Evolutionary conservation across 2,113 vertebrate species (phyloP), one percentile per base, ranked within the genome.

Genomic region (Telmatochromis brachygnathus): DNA sequence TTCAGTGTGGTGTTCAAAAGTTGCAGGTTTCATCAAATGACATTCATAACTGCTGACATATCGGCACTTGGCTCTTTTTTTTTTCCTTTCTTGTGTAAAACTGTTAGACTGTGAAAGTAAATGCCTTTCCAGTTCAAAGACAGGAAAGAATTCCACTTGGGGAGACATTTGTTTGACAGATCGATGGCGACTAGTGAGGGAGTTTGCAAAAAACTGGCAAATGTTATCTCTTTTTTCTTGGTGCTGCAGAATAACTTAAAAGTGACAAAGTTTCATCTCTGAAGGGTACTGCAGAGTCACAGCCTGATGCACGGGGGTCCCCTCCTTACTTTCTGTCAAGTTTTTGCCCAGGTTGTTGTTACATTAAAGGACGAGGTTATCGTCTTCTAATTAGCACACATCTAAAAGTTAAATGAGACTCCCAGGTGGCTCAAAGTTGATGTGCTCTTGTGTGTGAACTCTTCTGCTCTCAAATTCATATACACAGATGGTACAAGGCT

Each of bases 381-480:
- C 28, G 53, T 87, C 82, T 47, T 77, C 88, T 93, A 89, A 96
- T 96, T 95, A 95, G 91, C 92, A 94, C 92, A 92, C 83, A 96
- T 96, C 85, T 95, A 56, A 95, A 96, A 96, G 94, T 95, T 84
- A 96, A 96, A 96, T 96, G 91, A 95, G 94, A 87, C 58, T 95
- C 94, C 94, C 94, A 96, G 95, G 95, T 95, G 95, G 90, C 91
- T 87, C 60, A 83, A 75, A 88, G 91, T 84, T 84, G 86, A 89
- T 68, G 82, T 81, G 60, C 53, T 84, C 83, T 79, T 84, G 73
- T 80, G 89, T 83, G 60, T 92, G 89, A 92, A 93, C 93, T 90
- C 82, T 37, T 12, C 85, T 82, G 91, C 88, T 87, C 88, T 88
- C 81, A 79, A 73, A 88, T 87, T 84, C 77, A 90, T 35, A 37